phyloP scores from a whole-genome alignment of 2,797 vertebrate genomes.

The Chiloscyllium punctatum region DNA sequence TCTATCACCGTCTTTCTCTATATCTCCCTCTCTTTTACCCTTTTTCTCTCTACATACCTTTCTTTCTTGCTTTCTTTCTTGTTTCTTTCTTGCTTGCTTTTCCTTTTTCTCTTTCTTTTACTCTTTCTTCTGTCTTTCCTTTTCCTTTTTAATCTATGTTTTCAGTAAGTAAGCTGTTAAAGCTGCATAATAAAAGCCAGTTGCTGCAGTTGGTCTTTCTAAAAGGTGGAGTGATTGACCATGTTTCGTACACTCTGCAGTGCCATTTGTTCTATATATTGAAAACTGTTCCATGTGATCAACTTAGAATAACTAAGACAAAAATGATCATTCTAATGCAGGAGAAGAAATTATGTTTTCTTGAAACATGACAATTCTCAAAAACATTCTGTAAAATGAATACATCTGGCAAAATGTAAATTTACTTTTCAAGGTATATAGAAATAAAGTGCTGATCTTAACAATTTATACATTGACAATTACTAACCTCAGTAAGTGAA shows the following conservation, averaged over 20 bases:
- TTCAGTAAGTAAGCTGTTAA: not conserved
- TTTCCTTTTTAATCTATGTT: not conserved
- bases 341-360: not conserved
- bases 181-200: not conserved
- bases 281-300: not conserved
- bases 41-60: too few species aligned
- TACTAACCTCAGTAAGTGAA: slow-evolving; percentile 9
- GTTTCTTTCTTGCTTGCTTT: too few species aligned
- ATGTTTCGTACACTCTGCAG: not conserved
- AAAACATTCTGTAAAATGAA: not conserved
- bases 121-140: not conserved
- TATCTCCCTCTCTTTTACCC: too few species aligned
- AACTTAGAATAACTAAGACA: not conserved
- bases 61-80: too few species aligned
- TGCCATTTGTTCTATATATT: not conserved
- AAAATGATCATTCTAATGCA: not conserved
- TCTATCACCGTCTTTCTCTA: too few species aligned
- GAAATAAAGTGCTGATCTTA: not conserved
- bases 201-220: not conserved
- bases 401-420: not conserved
- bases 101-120: too few species aligned
- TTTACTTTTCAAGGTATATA: not conserved
- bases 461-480: not conserved
- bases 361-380: not conserved
- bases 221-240: not conserved